Base-by-base conservation (phyloP, 2,113 vertebrate genomes). In the Psilopsiagon aurifrons region DNA sequence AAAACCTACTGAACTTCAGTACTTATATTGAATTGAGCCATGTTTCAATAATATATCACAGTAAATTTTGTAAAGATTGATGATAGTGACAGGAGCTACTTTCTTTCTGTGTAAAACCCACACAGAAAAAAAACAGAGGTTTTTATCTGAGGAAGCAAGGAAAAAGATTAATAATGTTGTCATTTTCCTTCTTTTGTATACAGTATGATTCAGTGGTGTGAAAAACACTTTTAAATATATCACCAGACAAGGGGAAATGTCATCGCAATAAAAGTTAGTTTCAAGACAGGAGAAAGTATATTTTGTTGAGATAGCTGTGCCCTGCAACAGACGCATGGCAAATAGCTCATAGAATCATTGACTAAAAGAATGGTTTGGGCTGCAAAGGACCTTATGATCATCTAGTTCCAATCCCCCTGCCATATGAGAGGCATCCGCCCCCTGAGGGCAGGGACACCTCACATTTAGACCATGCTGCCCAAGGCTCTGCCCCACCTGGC, bases 181-280 rank as follows among this genome's bases (percentile, higher is more conserved):
- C 8, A n/a, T 75, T 94, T 91, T 82, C 52, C 18, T 84, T 86
- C 43, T 33, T 71, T 78, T 67, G 27, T 39, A 33, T 43, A 31
- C 31, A 62, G 5, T 35, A 49, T 37, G 24, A 68, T 66, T 78
- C 64, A 31, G 22, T 35, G 20, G 14, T 9, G 31, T 28, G 33
- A 94, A 95, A 90, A 51, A 8, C 9, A 7, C 49, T 78, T 77
- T 89, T 24, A 87, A 93, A 70, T 57, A 41, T 13, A 71, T 67
- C 13, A 16, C 73, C 70, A 64, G 63, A 35, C 20, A 91, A 79
- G 47, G 33, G 10, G 62, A 94, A 91, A 78, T 59, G 46, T 66
- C 52, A 70, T 19, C 1, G 2, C 41, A 91, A 75, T 39, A 49
- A 31, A 71, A 90, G 33, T n/a, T 71, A 41, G 17, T 46, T 82